Percentiles rank a stretch among this genome's conserved stretches.
Evolutionary conservation across 2,888 invertebrate genomes (phyloP).

Genomic region (Ceriagrion tenellum): DNA sequence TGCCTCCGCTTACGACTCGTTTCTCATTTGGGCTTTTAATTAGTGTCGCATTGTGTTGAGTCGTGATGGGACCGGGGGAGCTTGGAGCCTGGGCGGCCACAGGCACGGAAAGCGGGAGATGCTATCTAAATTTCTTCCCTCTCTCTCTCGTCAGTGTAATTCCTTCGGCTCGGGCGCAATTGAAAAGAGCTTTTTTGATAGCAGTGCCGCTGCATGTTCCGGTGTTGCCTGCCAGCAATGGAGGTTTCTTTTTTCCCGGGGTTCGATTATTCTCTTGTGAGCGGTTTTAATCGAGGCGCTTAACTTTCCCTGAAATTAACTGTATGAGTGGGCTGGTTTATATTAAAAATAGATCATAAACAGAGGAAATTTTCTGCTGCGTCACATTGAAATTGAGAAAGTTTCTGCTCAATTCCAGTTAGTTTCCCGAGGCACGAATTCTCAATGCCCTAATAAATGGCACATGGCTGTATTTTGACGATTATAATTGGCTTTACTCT

Average conservation of each 20-base stretch:
- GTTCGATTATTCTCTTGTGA: not conserved
- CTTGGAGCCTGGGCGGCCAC: not conserved
- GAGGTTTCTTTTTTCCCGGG: too few relatives aligned
- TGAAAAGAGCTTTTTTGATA: not conserved
- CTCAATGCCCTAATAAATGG: too few relatives aligned
- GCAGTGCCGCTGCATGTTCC: not conserved
- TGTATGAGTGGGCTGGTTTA: too few relatives aligned
- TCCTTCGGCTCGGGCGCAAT: not conserved
- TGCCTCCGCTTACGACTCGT: not conserved
- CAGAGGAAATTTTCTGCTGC: too few relatives aligned
- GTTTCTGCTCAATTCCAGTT: too few relatives aligned
- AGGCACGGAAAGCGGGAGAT: not conserved
- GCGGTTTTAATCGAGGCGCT: not conserved
- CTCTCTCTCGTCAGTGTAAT: not conserved
- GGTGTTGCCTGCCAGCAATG: not conserved
- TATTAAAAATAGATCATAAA: too few relatives aligned
- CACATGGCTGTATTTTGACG: too few relatives aligned
- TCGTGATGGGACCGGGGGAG: not conserved
- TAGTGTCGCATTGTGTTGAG: constrained; percentile 9
- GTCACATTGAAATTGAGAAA: too few relatives aligned
- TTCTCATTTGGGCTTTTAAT: not conserved
- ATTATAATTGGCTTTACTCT: too few relatives aligned
- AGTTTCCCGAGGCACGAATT: too few relatives aligned
- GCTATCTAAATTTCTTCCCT: not conserved
- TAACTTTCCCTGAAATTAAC: not conserved